Evolutionary conservation across 2,797 vertebrate species (phyloP), one percentile per base, ranked within the genome.

Genomic region (Lutjanus campechanus): DNA sequence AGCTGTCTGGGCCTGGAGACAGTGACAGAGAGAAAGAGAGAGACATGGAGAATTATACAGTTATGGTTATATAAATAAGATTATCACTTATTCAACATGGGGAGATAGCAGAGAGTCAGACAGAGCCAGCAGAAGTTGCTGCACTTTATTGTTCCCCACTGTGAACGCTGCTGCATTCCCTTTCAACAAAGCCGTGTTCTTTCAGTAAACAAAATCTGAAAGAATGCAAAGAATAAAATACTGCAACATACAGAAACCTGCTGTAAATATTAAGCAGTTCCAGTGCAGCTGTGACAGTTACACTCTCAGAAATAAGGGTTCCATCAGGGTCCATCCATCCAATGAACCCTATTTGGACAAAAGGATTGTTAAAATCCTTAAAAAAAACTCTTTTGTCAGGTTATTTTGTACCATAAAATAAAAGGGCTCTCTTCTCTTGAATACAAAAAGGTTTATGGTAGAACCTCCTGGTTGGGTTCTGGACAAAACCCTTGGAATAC

Each of bases 1-100:
- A 99, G 91, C 95, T 97, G 86, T 99, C 97, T 13, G 96, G 95
- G 85, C 96, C 98, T 99, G 86, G n/a, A 87, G 78, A 83, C 41
- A 40, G 69, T 9, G 40, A 73, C 50, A 43, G 41, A 50, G 51
- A 75, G 44, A 77, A 44, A 73, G 25, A 76, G 15, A 19, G 50
- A 69, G 51, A 73, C 59, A 77, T 6, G 59, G 43, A 73, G 76
- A 60, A 73, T 76, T 58, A 69, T 51, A 82, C 62, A 64, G 77
- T 16, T 61, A 15, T 41, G 43, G 12, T 77, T 76, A 72, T 17
- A 70, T 75, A 80, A 88, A 79, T 70, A 83, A 41, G 70, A 82
- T 77, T 72, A 85, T 83, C 43, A 68, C 65, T 75, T 58, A 58
- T 88, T 76, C 61, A 77, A 61, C 62, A 60, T 4, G 1, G 36